phyloP scores from a whole-genome alignment of 2,888 invertebrate species.

The Allophyes oxyacanthae region DNA sequence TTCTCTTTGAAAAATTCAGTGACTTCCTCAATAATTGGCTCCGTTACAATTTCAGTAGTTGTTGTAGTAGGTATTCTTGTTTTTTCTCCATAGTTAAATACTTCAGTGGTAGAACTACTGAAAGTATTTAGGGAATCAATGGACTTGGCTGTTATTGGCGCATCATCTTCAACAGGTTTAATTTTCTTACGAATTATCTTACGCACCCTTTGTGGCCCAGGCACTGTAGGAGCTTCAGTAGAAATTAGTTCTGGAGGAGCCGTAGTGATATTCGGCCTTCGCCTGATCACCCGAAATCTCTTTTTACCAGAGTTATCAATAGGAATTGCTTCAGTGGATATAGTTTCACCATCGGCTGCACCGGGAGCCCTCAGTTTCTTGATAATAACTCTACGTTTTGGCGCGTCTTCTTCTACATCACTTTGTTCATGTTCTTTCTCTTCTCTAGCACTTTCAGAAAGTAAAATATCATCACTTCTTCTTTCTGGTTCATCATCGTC shows the following conservation, averaged over 20 bases:
- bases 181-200: slow-evolving; percentile 82
- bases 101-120: slow-evolving; percentile 57
- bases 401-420: slow-evolving; percentile 60
- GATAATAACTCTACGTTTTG: slow-evolving; percentile 69
- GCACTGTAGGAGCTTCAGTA: slow-evolving; percentile 54
- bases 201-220: slow-evolving; percentile 69
- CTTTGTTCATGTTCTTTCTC: slow-evolving; percentile 82
- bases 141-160: slow-evolving; percentile 69
- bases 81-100: slow-evolving; percentile 81
- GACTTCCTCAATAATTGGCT: slow-evolving; percentile 53
- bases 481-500: slow-evolving; percentile 75
- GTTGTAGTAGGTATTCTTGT: slow-evolving; percentile 48
- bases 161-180: slow-evolving; percentile 68
- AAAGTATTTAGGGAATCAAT: slow-evolving; percentile 64
- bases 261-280: slow-evolving; percentile 73
- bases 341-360: slow-evolving; percentile 52
- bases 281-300: slow-evolving; percentile 77
- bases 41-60: slow-evolving; percentile 59
- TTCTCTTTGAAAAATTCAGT: slow-evolving; percentile 58
- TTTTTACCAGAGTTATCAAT: slow-evolving; percentile 75
- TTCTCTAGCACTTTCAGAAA: slow-evolving; percentile 86
- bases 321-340: slow-evolving; percentile 69
- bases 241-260: slow-evolving; percentile 52
- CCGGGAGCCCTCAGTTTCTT: slow-evolving; percentile 70
- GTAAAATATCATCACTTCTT: slow-evolving; percentile 78